phyloP scores from a whole-genome alignment of 1,140 invertebrate species.

The Paralvinella palmiformis region DNA sequence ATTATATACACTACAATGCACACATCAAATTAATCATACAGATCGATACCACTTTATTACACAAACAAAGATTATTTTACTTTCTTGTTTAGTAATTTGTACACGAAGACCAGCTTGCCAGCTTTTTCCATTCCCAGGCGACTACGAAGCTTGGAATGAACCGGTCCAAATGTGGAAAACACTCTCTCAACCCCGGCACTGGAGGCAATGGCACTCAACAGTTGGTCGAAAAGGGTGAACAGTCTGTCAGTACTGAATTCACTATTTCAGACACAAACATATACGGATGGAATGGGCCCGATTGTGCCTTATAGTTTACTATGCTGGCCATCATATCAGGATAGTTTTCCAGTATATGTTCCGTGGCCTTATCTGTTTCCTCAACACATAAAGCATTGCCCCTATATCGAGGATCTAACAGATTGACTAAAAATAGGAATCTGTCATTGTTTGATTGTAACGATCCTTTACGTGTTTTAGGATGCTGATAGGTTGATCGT shows the following conservation, averaged over 20 bases:
- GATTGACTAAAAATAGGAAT: background rate
- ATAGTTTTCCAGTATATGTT: background rate
- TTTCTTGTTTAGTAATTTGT: background rate
- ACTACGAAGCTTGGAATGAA: too few relatives aligned
- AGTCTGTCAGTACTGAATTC: background rate
- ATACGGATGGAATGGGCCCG: background rate
- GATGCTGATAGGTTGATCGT: background rate
- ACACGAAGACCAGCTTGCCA: background rate
- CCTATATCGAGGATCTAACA: background rate
- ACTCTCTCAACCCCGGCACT: slow-evolving; percentile 1
- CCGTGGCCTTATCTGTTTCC: background rate
- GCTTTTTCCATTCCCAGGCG: slow-evolving; percentile 1
- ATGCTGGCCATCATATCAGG: background rate
- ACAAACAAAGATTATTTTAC: too few relatives aligned
- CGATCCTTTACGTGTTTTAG: background rate
- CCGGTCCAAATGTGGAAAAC: background rate
- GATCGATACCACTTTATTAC: too few relatives aligned
- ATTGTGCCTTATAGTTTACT: background rate
- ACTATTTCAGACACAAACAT: background rate
- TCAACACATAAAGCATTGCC: background rate
- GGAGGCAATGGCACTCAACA: background rate
- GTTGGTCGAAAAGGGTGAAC: background rate
- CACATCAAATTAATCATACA: too few relatives aligned
- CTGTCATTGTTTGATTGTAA: background rate
- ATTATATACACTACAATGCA: too few relatives aligned